These are phyloP conservation scores for Ylistrum balloti DNA, from an alignment of 1,140 invertebrate genomes.

Conservation along the genomic window DNA sequence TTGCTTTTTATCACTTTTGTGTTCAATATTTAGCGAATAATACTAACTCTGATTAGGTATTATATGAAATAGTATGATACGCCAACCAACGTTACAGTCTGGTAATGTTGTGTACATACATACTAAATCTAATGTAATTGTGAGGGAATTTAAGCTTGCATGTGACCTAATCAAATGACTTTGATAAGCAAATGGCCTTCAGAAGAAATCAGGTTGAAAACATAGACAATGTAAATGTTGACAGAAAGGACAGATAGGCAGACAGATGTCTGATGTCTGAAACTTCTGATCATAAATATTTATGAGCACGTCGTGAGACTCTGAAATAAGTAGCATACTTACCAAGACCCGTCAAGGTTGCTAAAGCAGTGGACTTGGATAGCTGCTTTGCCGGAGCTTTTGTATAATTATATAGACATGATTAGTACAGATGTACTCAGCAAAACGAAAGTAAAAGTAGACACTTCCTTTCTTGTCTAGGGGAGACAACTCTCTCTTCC, in stretches of 20 bases:
- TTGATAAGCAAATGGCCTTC: too few species aligned
- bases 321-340: slow-evolving; percentile 81
- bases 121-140: too few species aligned
- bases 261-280: too few species aligned
- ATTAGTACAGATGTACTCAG: slow-evolving; percentile 69
- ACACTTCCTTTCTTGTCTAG: slow-evolving; percentile 16
- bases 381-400: slow-evolving; percentile 87
- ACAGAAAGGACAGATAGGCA: not conserved
- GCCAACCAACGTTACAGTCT: too few species aligned
- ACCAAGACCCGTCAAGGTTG: slow-evolving; percentile 88
- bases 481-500: slow-evolving; percentile 50
- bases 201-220: too few species aligned
- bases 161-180: too few species aligned
- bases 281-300: not conserved
- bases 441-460: slow-evolving; percentile 45
- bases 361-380: slow-evolving; percentile 87
- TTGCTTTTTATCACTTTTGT: too few species aligned
- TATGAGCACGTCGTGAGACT: slow-evolving; percentile 5
- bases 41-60: too few species aligned
- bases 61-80: too few species aligned
- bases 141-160: too few species aligned
- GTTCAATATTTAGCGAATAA: too few species aligned
- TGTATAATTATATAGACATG: slow-evolving; percentile 78
- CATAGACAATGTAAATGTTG: not conserved
- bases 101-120: too few species aligned